These are phyloP conservation scores for Drosophila ambigua DNA, from an alignment of 1,140 invertebrate species.

Conservation along the genomic window DNA sequence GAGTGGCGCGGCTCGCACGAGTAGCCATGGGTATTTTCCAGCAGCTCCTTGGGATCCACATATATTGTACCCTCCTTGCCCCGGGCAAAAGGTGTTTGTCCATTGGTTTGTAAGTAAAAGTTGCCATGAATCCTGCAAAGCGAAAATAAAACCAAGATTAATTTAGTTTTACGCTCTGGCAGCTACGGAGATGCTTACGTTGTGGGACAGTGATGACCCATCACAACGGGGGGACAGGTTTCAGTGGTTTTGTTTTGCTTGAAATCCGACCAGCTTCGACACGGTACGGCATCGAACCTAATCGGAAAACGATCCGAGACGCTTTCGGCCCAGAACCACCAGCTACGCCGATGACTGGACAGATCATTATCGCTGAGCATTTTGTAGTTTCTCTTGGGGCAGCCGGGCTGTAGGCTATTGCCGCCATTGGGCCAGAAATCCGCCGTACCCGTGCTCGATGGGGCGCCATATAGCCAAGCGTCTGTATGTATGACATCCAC, in stretches of 20 bases:
- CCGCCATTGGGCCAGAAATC: slow-evolving; percentile 88
- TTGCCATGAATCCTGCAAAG: slow-evolving; percentile 77
- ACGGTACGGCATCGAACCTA: slow-evolving; percentile 84
- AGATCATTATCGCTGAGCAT: slow-evolving; percentile 84
- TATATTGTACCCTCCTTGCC: slow-evolving; percentile 72
- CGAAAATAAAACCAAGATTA: neutral
- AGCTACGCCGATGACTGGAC: slow-evolving; percentile 88
- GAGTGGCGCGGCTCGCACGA: slow-evolving; percentile 29
- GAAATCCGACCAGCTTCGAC: slow-evolving; percentile 84
- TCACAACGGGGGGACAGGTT: slow-evolving; percentile 47
- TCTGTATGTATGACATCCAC: slow-evolving; percentile 90
- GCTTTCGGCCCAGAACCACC: slow-evolving; percentile 86
- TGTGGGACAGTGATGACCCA: slow-evolving; percentile 79
- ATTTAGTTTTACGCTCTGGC: neutral
- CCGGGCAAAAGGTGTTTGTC: slow-evolving; percentile 77
- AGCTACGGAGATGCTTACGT: slow-evolving; percentile 45
- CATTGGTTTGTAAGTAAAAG: slow-evolving; percentile 84
- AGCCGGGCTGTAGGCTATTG: slow-evolving; percentile 86
- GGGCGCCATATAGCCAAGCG: slow-evolving; percentile 85
- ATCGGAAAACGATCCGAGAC: slow-evolving; percentile 84
- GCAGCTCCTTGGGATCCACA: slow-evolving; percentile 72
- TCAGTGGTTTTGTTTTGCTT: slow-evolving; percentile 66
- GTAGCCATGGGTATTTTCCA: slow-evolving; percentile 53
- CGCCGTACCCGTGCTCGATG: slow-evolving; percentile 85
- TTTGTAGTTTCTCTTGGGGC: slow-evolving; percentile 84